A percentile compares a stretch with the other conserved stretches of the same genome.
Conservation (phyloP, 2,797 vertebrate genomes). For the Gallinago nigripennis region DNA sequence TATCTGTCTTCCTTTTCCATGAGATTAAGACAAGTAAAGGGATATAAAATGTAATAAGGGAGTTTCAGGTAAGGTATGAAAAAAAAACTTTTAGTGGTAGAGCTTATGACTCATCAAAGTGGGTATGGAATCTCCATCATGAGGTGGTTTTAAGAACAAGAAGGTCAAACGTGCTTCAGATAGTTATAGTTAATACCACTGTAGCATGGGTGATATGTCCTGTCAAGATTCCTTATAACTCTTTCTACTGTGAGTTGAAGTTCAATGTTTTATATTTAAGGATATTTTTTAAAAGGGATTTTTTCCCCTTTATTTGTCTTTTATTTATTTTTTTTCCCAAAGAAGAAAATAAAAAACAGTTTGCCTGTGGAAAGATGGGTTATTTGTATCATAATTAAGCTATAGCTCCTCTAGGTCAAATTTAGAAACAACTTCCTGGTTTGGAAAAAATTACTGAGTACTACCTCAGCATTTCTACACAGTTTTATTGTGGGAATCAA, state of each 20-base stretch:
- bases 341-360: neutral
- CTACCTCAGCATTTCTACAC: neutral
- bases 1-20: neutral
- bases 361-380: neutral
- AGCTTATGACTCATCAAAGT: neutral
- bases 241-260: neutral
- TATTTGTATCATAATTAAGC: neutral
- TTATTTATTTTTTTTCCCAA: neutral
- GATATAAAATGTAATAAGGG: neutral
- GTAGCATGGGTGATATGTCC: neutral
- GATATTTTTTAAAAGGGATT: neutral
- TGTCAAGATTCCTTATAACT: neutral
- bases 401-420: neutral
- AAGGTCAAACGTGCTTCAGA: neutral
- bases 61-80: neutral
- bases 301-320: neutral
- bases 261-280: neutral
- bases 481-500: constrained; percentile 34
- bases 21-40: neutral
- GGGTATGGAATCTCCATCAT: neutral
- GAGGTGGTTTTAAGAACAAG: neutral
- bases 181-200: neutral
- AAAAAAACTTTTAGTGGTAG: neutral
- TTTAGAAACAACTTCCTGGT: neutral
- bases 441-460: neutral